These are phyloP conservation scores for Brachionus asplanchnoidis DNA, from an alignment of 1,140 invertebrate species.

Conservation along the genomic window DNA sequence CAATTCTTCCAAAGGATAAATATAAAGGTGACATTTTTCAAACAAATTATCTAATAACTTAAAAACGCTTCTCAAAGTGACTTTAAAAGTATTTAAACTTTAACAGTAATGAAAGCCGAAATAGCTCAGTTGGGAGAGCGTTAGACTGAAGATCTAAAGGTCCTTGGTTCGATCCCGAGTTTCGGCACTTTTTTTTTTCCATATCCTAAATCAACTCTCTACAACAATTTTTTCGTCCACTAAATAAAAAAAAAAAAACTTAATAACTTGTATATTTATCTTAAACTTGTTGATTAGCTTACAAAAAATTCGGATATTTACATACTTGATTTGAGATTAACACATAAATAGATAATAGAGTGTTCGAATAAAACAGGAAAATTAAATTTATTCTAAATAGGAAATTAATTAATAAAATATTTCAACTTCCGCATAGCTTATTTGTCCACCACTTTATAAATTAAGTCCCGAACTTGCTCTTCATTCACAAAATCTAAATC, in stretches of 20 bases:
- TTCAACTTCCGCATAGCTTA: not conserved
- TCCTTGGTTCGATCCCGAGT: not conserved
- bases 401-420: conserved; percentile 13
- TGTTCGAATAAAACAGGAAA: conserved; percentile 4
- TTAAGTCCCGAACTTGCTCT: not conserved
- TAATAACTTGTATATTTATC: not conserved
- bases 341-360: not conserved
- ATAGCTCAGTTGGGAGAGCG: not conserved
- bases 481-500: conserved; percentile 11
- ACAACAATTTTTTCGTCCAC: not conserved
- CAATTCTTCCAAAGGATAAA: too few species aligned
- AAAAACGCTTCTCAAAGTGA: too few species aligned
- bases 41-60: too few species aligned
- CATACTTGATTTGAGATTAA: not conserved
- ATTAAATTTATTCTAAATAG: not conserved
- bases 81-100: too few species aligned
- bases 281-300: not conserved
- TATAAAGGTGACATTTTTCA: too few species aligned
- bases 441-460: not conserved
- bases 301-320: not conserved
- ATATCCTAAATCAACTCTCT: not conserved
- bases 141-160: not conserved
- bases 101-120: not conserved
- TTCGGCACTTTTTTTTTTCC: not conserved
- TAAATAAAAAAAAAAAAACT: not conserved